These are phyloP conservation scores for Prunella strophiata DNA, from an alignment of 2,797 vertebrate species.

Conservation along the genomic window DNA sequence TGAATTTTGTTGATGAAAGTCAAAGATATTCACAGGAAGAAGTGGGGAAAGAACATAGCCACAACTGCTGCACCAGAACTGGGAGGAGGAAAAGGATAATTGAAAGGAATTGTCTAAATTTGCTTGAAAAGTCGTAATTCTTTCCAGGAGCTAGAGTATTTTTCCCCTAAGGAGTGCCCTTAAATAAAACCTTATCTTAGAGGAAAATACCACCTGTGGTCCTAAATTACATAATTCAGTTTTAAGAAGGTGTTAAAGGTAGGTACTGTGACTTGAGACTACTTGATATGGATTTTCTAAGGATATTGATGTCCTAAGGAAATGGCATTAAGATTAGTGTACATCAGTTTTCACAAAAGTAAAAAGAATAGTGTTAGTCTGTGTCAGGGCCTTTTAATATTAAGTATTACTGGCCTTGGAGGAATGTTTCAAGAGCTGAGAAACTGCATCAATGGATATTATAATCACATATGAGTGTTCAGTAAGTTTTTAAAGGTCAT, in stretches of 20 bases:
- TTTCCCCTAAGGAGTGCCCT: background rate
- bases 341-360: background rate
- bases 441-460: background rate
- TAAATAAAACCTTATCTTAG: background rate
- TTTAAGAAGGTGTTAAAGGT: background rate
- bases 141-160: background rate
- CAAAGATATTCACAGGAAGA: background rate
- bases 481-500: background rate
- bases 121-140: background rate
- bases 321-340: background rate
- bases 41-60: background rate
- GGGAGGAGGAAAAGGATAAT: background rate
- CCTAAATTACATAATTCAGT: background rate
- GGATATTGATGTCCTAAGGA: background rate
- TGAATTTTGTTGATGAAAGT: background rate
- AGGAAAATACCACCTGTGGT: background rate
- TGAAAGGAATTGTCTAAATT: background rate
- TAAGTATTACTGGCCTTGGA: background rate
- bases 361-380: background rate
- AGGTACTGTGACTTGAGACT: background rate
- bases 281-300: background rate
- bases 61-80: background rate
- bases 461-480: background rate
- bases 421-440: background rate
- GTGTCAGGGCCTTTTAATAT: background rate